phyloP scores from a whole-genome alignment of 2,888 invertebrate genomes.

The Philopedon plagiatum region DNA sequence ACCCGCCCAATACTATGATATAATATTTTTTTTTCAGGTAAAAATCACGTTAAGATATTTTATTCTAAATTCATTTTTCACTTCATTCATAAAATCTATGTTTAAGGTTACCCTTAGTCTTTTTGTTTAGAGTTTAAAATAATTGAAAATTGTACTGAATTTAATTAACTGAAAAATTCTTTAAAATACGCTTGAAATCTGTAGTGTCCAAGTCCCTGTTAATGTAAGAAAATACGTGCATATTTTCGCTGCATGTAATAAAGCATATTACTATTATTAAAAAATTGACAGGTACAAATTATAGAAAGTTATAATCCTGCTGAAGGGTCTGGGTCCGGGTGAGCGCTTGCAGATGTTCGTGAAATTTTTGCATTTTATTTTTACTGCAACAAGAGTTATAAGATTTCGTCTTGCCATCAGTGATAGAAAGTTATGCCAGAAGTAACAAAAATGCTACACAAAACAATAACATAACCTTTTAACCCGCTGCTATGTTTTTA shows the following conservation, averaged over 20 bases:
- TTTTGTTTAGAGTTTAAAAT: no score
- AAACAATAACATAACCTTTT: constrained; percentile 22
- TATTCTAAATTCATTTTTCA: neutral
- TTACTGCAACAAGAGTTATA: constrained; percentile 6
- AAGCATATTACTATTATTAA: constrained; percentile 7
- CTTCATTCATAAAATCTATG: neutral
- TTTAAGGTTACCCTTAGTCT: no score
- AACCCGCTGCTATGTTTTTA: constrained; percentile 23
- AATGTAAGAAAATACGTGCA: constrained; percentile 14
- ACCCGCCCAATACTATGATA: neutral
- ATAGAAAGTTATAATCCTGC: constrained; percentile 36
- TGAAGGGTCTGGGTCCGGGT: constrained; percentile 29
- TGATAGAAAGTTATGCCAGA: constrained; percentile 31
- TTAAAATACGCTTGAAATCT: neutral
- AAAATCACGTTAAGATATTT: neutral
- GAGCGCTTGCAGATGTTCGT: constrained; percentile 29
- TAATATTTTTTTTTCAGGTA: neutral
- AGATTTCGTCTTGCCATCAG: constrained; percentile 10
- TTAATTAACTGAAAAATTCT: no score
- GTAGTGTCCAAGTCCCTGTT: no score
- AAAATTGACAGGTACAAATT: constrained; percentile 46
- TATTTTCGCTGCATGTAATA: constrained; percentile 17
- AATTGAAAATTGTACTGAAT: no score
- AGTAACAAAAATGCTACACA: constrained; percentile 13
- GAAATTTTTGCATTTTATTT: constrained; percentile 20